Percentiles rank a stretch among this genome's conserved stretches.
Evolutionary conservation across 2,888 invertebrate genomes (phyloP).

Genomic region (Notodonta dromedarius): DNA sequence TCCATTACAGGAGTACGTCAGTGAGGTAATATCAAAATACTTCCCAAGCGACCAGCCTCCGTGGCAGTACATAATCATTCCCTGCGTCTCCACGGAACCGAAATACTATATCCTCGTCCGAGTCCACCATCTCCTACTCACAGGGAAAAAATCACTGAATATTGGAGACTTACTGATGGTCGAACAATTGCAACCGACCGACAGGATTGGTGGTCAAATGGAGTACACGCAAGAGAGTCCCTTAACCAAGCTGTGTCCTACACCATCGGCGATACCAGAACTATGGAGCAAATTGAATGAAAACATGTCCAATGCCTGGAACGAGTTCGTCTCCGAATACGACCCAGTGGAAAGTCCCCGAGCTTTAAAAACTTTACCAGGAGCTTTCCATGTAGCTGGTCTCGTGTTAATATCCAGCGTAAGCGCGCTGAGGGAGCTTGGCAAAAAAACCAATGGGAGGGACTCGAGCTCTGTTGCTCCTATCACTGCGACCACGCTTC

Average conservation of each 20-base stretch:
- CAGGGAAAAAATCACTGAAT: constrained; percentile 88
- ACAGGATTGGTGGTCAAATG: constrained; percentile 57
- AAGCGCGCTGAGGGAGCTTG: constrained; percentile 86
- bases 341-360: constrained; percentile 90
- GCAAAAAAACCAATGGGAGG: constrained; percentile 71
- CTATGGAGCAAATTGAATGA: constrained; percentile 88
- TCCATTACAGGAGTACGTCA: constrained; percentile 88
- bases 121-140: constrained; percentile 90
- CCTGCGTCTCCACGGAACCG: constrained; percentile 78
- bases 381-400: constrained; percentile 85
- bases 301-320: constrained; percentile 90
- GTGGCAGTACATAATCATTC: constrained; percentile 92
- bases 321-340: constrained; percentile 90
- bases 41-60: constrained; percentile 89
- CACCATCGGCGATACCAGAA: constrained; percentile 86
- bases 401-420: constrained; percentile 86
- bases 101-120: constrained; percentile 88
- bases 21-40: constrained; percentile 90
- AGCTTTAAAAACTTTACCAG: constrained; percentile 84
- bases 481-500: constrained; percentile 72
- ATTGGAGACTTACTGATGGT: constrained; percentile 90
- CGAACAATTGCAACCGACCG: constrained; percentile 67
- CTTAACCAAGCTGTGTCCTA: constrained; percentile 81
- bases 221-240: constrained; percentile 71
- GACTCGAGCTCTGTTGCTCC: constrained; percentile 64